Percentiles rank a stretch among this genome's conserved stretches.
Evolutionary conservation across 30 jellyfish, hydroid and myxozoan genomes (phyloP).

Genomic region (Hydractinia symbiolongicarpus): DNA sequence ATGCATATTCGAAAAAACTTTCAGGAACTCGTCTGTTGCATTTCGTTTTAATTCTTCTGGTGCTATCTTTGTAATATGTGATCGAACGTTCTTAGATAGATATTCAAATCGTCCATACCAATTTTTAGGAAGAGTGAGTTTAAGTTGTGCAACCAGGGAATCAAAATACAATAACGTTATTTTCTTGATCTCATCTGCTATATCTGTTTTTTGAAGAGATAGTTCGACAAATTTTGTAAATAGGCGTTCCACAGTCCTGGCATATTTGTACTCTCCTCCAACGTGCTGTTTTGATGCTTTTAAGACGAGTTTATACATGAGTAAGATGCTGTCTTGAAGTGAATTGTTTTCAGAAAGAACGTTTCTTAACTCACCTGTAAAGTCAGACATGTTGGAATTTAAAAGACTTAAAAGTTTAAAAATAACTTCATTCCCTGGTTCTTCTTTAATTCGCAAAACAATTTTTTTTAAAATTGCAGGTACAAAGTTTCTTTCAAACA

Average conservation of each 20-base stretch:
- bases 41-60: conserved; percentile 26
- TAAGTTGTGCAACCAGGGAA: not conserved
- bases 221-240: not conserved
- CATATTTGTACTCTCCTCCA: not conserved
- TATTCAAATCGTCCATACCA: conserved; percentile 36
- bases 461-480: not conserved
- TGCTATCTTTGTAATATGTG: not conserved
- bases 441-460: not conserved
- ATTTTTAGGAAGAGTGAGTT: not conserved
- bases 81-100: conserved; percentile 3
- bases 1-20: conserved; percentile 26
- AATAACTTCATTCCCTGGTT: not conserved
- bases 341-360: not conserved
- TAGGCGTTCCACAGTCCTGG: not conserved
- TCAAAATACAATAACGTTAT: not conserved
- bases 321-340: not conserved
- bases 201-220: not conserved
- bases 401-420: too few relatives aligned
- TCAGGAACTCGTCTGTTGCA: conserved; percentile 40
- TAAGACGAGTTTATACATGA: not conserved
- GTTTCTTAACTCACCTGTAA: not conserved
- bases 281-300: not conserved
- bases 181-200: not conserved
- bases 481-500: not conserved
- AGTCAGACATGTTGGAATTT: too few relatives aligned